These are phyloP conservation scores for Coturnix japonica DNA, from an alignment of 2,113 vertebrate genomes.

Conservation along the genomic window DNA sequence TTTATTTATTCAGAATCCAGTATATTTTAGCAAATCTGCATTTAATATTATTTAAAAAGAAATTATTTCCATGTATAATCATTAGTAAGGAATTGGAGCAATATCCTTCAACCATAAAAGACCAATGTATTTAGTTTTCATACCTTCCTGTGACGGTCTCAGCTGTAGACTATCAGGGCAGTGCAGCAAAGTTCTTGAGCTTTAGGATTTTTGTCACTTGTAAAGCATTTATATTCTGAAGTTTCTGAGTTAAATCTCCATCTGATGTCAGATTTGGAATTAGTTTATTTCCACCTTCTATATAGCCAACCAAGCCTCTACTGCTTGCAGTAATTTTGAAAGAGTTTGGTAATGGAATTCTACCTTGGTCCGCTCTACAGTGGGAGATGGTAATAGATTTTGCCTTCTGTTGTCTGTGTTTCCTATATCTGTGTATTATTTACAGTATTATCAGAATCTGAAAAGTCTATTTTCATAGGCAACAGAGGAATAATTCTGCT, in stretches of 20 bases:
- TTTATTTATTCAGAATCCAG: neutral
- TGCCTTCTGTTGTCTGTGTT: neutral
- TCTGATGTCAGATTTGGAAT: neutral
- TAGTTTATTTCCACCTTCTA: neutral
- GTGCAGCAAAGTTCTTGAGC: neutral
- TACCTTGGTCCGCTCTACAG: neutral
- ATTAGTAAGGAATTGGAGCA: neutral
- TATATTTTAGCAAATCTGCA: neutral
- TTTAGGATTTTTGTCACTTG: conserved; percentile 1
- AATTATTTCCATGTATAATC: neutral
- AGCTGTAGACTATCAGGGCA: neutral
- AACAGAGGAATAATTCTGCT: conserved; percentile 8
- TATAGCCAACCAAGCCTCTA: neutral
- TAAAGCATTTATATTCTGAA: neutral
- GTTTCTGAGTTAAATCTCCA: neutral
- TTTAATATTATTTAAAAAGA: neutral
- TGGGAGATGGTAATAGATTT: neutral
- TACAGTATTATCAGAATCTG: conserved; percentile 13
- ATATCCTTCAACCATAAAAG: neutral
- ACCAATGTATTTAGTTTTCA: neutral
- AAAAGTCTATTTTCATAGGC: neutral
- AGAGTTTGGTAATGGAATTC: conserved; percentile 21
- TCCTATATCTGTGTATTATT: neutral
- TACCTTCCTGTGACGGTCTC: neutral
- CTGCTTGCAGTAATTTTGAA: neutral